These are phyloP conservation scores for Chaenogobius annularis DNA, from an alignment of 2,113 vertebrate genomes.

Conservation along the genomic window DNA sequence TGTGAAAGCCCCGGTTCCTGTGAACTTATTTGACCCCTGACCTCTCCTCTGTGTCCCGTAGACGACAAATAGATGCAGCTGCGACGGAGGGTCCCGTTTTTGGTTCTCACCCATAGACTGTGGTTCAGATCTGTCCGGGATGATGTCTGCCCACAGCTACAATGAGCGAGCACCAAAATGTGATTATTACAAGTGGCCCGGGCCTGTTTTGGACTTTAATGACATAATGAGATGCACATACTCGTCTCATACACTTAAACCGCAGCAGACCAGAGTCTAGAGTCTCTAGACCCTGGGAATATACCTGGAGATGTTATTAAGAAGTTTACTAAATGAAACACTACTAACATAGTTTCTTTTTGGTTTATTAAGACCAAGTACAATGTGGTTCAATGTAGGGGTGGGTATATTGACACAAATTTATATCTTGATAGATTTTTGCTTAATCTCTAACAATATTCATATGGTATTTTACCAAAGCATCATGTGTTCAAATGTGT, in stretches of 20 bases:
- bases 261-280: neutral
- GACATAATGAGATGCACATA: conserved; percentile 46
- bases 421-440: too few species aligned
- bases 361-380: neutral
- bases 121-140: conserved; percentile 38
- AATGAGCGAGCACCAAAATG: conserved; percentile 61
- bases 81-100: conserved; percentile 57
- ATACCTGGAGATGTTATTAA: neutral
- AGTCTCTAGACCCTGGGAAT: conserved; percentile 6
- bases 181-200: conserved; percentile 62
- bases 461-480: too few species aligned
- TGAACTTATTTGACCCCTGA: conserved; percentile 86
- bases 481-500: too few species aligned
- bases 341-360: neutral
- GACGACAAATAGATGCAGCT: conserved; percentile 84
- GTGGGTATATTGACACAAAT: too few species aligned
- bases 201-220: conserved; percentile 54
- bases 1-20: conserved; percentile 83
- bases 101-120: conserved; percentile 66
- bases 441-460: too few species aligned
- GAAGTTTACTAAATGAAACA: neutral
- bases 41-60: conserved; percentile 72
- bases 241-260: conserved; percentile 20
- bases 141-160: conserved; percentile 47
- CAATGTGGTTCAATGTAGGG: too few species aligned